Conservation (phyloP, 2,113 vertebrate species). For the Pachyramphus minor region DNA sequence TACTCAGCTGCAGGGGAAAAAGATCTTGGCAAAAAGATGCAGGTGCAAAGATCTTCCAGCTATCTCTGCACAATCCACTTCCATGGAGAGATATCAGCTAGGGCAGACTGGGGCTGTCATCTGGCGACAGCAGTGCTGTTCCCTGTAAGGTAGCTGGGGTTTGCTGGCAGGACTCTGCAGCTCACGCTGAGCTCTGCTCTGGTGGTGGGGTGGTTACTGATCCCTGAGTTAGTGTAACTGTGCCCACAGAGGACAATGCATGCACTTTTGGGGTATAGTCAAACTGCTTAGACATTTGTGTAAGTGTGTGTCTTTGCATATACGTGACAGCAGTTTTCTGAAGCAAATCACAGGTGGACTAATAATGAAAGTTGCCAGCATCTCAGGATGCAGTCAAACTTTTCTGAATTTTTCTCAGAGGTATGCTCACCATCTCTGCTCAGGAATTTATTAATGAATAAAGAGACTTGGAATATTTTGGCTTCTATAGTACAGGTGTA, state of each 20-base stretch:
- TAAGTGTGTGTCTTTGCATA: fast-evolving
- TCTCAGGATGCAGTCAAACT: neutral
- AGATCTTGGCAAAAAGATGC: neutral
- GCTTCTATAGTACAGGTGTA: neutral
- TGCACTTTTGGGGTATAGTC: neutral
- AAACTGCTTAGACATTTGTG: fast-evolving
- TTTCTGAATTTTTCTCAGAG: neutral
- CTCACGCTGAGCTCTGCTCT: neutral
- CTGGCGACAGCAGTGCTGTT: fast-evolving
- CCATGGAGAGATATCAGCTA: neutral
- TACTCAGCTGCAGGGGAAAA: neutral
- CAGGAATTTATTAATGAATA: neutral
- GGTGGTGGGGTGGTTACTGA: neutral
- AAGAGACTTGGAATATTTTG: neutral
- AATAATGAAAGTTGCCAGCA: neutral
- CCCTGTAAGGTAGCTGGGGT: neutral
- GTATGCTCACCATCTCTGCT: neutral
- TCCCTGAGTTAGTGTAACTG: neutral
- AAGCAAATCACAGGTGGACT: neutral
- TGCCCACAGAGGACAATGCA: neutral
- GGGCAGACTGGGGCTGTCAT: neutral
- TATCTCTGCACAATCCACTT: neutral
- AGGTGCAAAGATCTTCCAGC: neutral
- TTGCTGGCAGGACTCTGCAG: neutral
- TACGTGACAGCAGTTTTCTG: neutral